Evolutionary conservation across 2,888 invertebrate genomes (phyloP).

Genomic region (Synergus umbraculus): DNA sequence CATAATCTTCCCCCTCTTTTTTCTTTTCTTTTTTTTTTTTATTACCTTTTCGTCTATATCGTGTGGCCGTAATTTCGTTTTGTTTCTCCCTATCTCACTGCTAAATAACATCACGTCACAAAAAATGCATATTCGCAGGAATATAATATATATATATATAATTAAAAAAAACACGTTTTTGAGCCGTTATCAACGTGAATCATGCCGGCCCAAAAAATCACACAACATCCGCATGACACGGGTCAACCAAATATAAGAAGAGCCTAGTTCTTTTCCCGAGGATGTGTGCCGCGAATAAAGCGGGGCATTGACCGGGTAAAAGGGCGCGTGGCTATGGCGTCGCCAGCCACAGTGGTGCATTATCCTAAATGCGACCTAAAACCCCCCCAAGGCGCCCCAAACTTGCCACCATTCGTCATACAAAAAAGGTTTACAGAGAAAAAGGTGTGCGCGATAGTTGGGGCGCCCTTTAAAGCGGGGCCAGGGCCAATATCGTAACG

Average conservation of each 20-base stretch:
- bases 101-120: constrained; percentile 85
- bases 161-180: constrained; percentile 73
- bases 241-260: constrained; percentile 68
- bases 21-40: constrained; percentile 42
- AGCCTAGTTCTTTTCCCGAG: constrained; percentile 66
- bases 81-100: constrained; percentile 65
- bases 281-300: constrained; percentile 67
- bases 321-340: constrained; percentile 69
- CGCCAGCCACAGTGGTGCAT: constrained; percentile 74
- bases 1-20: constrained; percentile 54
- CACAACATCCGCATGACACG: constrained; percentile 72
- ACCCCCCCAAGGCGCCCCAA: constrained; percentile 66
- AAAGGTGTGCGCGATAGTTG: constrained; percentile 60
- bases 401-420: constrained; percentile 63
- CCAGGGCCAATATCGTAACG: constrained; percentile 72
- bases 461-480: constrained; percentile 65
- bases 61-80: constrained; percentile 58
- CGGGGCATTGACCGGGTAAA: constrained; percentile 71
- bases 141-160: constrained; percentile 86
- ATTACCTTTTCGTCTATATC: constrained; percentile 49
- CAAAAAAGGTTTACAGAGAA: constrained; percentile 58
- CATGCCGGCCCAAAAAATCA: constrained; percentile 70
- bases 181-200: constrained; percentile 72
- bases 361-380: constrained; percentile 73
- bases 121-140: constrained; percentile 88